Evolutionary conservation across 2,888 invertebrate species (phyloP).

Genomic region (Gerris lacustris): DNA sequence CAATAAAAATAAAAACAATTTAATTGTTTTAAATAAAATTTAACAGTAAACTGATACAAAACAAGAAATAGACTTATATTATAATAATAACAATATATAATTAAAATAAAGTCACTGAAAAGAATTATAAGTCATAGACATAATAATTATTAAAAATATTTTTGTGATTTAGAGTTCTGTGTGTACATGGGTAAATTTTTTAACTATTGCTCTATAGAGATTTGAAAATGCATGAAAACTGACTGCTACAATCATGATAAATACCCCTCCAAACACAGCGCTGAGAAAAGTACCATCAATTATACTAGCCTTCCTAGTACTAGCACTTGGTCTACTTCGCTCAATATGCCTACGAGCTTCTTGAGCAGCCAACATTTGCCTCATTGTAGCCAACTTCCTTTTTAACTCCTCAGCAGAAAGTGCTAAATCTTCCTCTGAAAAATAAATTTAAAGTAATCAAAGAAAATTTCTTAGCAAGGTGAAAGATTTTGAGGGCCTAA

Average conservation of each 20-base stretch:
- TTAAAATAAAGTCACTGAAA: no score
- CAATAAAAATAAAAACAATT: no score
- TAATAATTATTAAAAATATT: no score
- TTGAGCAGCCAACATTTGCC: slow-evolving; percentile 64
- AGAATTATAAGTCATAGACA: no score
- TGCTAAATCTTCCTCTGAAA: slow-evolving; percentile 15
- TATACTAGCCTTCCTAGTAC: slow-evolving; percentile 44
- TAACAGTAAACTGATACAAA: no score
- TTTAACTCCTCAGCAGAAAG: slow-evolving; percentile 65
- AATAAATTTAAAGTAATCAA: no score
- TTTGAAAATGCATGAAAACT: slow-evolving; percentile 77
- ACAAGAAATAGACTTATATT: no score
- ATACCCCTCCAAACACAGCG: slow-evolving; percentile 66
- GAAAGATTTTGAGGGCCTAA: no score
- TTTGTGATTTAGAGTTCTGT: slow-evolving; percentile 54
- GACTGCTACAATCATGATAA: slow-evolving; percentile 64
- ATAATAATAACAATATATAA: no score
- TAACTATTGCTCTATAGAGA: slow-evolving; percentile 63
- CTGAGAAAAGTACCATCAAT: slow-evolving; percentile 74
- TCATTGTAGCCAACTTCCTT: slow-evolving; percentile 65
- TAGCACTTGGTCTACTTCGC: slow-evolving; percentile 16
- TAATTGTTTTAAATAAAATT: no score
- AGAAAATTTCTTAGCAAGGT: no score
- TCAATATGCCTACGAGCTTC: slow-evolving; percentile 16
- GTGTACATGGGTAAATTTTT: slow-evolving; percentile 68